Evolutionary conservation across 2,797 vertebrate genomes (phyloP), one percentile per base, ranked within the genome.

Genomic region (Streptopelia turtur): DNA sequence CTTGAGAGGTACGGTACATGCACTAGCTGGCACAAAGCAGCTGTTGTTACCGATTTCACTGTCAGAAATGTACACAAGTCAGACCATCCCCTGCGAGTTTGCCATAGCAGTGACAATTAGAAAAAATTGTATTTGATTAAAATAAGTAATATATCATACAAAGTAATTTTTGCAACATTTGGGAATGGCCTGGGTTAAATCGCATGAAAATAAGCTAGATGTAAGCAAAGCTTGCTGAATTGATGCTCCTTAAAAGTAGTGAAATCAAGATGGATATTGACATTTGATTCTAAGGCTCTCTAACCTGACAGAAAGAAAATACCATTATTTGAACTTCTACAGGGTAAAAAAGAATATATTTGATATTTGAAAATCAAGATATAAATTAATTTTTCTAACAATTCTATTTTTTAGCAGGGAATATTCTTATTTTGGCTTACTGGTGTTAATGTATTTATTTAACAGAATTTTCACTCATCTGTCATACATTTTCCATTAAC

Each of bases 11-110:
- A 98, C 97, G 94, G 98, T 98, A 98, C 99, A 99, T 97, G 97
- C 98, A 98, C 98, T 98, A 98, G 98, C 98, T 98, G 98, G 98
- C 98, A 98, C 98, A 96, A 97, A 98, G 98, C 99, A 99, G 99
- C 99, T 99, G 99, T 99, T 98, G 98, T 98, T 98, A 96, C 98
- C 96, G 97, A 98, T 98, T 98, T 98, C 98, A 98, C 99, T 99
- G 99, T 99, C 99, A 99, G 98, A 98, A 98, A 98, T 93, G 96
- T 98, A 98, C 98, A 98, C 98, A 98, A 99, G 99, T 99, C 99
- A 98, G 98, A 98, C 98, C 98, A 98, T 98, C 98, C 99, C 99
- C 95, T 97, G 97, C 52, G 98, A 98, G 98, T 98, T 98, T 98
- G 97, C 97, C 92, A 94, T 97, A 95, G 90, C 95, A 50, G 95